Conservation (phyloP, 2,797 vertebrate species). For the Fringilla coelebs region DNA sequence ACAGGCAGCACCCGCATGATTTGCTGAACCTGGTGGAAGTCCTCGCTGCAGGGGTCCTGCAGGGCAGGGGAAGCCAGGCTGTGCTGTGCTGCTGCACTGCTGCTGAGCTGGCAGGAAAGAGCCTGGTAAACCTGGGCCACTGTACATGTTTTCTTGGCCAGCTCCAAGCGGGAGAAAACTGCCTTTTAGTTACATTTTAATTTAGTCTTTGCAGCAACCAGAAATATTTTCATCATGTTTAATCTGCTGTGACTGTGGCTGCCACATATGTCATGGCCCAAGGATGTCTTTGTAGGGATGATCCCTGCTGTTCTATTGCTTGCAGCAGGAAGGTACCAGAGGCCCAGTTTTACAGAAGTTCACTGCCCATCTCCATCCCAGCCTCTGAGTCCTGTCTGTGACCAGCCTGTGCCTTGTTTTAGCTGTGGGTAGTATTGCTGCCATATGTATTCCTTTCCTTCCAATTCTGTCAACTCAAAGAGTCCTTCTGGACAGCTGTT, state of each 20-base stretch:
- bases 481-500: background rate
- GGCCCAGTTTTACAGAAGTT: background rate
- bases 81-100: background rate
- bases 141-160: background rate
- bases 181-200: background rate
- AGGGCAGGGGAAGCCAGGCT: accelerated
- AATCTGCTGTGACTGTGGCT: background rate
- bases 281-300: background rate
- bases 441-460: background rate
- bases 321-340: background rate
- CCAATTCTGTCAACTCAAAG: background rate
- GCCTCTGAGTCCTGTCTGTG: accelerated
- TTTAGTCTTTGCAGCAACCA: background rate
- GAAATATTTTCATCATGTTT: background rate
- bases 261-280: accelerated
- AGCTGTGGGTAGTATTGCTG: background rate
- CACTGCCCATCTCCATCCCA: background rate
- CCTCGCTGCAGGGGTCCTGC: accelerated
- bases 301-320: background rate
- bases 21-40: background rate
- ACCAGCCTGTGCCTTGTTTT: background rate
- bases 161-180: background rate
- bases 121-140: background rate
- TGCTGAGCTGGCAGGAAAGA: background rate
- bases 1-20: accelerated